A percentile compares a stretch with the other conserved stretches of the same genome.
phyloP scores from a whole-genome alignment of 2,113 vertebrate species.

The Puntigrus tetrazona region DNA sequence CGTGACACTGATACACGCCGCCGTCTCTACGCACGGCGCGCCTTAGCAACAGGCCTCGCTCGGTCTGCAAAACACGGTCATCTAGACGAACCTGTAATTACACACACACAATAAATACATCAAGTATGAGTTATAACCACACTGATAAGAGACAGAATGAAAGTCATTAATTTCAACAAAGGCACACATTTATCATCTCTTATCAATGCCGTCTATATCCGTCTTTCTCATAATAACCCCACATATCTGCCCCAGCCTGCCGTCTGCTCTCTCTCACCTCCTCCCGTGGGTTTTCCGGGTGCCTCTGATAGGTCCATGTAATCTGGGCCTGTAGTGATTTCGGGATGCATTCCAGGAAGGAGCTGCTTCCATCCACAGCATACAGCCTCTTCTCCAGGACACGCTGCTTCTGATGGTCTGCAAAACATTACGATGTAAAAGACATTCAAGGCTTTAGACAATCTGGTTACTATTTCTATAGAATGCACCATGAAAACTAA shows the following conservation, averaged over 20 bases:
- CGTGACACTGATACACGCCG: slow-evolving; percentile 85
- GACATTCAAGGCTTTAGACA: background rate
- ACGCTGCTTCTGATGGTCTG: slow-evolving; percentile 80
- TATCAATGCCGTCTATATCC: background rate
- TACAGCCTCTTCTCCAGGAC: slow-evolving; percentile 86
- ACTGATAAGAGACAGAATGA: background rate
- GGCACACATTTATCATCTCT: slow-evolving; percentile 13
- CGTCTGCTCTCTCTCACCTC: slow-evolving; percentile 75
- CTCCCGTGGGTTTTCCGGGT: slow-evolving; percentile 69
- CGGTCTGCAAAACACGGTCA: slow-evolving; percentile 78
- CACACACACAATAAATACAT: background rate
- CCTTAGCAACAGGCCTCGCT: slow-evolving; percentile 85
- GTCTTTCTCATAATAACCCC: background rate
- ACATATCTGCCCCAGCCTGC: background rate
- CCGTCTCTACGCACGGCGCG: slow-evolving; percentile 79
- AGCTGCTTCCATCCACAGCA: slow-evolving; percentile 90
- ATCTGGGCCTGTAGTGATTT: slow-evolving; percentile 90
- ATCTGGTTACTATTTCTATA: background rate
- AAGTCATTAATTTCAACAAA: slow-evolving; percentile 25
- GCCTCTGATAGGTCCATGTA: slow-evolving; percentile 88
- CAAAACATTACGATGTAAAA: too few relatives aligned
- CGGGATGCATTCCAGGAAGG: slow-evolving; percentile 92
- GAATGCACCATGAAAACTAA: background rate
- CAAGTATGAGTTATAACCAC: background rate
- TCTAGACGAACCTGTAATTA: slow-evolving; percentile 79